Percentiles rank a stretch among this genome's conserved stretches.
These are phyloP conservation scores for Rhizoglyphus robini DNA, from an alignment of 1,140 invertebrate genomes.

Conservation along the genomic window DNA sequence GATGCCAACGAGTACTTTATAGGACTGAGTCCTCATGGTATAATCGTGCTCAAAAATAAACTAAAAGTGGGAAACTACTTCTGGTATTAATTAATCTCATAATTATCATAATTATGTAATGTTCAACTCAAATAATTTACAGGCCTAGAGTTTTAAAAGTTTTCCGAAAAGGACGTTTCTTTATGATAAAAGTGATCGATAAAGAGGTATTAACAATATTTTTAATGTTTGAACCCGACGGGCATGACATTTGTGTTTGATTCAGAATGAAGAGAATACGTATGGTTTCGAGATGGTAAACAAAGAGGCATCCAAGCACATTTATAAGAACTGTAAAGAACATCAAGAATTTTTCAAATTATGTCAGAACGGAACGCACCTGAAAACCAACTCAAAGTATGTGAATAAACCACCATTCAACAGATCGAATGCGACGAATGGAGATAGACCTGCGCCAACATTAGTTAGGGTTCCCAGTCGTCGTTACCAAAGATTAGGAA, in stretches of 20 bases:
- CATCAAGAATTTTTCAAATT: constrained; percentile 97
- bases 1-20: constrained; percentile 89
- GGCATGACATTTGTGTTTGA: background rate
- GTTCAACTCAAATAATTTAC: too few species aligned
- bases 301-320: constrained; percentile 94
- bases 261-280: constrained; percentile 78
- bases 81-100: constrained; percentile 48
- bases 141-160: constrained; percentile 75
- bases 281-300: constrained; percentile 88
- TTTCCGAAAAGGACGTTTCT: constrained; percentile 79
- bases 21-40: constrained; percentile 92
- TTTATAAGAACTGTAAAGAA: constrained; percentile 99
- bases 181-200: constrained; percentile 85
- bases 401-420: background rate
- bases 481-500: constrained; percentile 53
- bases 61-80: constrained; percentile 97
- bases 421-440: background rate
- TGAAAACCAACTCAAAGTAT: background rate
- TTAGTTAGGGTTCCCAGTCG: constrained; percentile 79
- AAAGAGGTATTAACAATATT: constrained; percentile 63
- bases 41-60: constrained; percentile 84
- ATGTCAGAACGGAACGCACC: constrained; percentile 25
- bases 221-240: background rate
- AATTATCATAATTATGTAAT: constrained; percentile 19
- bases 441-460: constrained; percentile 49